A percentile compares a stretch with the other conserved stretches of the same genome.
phyloP scores from a whole-genome alignment of 2,113 vertebrate species.

The Camelus dromedarius region DNA sequence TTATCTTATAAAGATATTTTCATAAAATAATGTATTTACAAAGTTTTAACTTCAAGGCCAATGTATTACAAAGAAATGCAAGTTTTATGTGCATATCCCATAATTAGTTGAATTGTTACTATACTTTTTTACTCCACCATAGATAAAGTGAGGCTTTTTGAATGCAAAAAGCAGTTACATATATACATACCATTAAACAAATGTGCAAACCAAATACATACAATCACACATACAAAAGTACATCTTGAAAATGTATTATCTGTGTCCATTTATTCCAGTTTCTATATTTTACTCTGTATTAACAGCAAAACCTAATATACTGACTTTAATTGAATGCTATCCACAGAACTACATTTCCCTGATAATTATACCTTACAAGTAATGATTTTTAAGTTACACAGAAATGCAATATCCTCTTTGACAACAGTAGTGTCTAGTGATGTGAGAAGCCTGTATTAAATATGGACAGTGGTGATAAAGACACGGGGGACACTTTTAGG shows the following conservation, averaged over 20 bases:
- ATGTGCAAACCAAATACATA: not conserved
- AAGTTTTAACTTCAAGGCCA: slow-evolving; percentile 7
- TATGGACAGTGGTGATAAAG: not conserved
- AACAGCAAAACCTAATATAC: not conserved
- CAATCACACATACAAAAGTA: not conserved
- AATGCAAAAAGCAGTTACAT: not conserved
- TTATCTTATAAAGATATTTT: not conserved
- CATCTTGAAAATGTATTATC: not conserved
- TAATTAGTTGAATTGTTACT: not conserved
- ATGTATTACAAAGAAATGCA: not conserved
- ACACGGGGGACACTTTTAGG: not conserved
- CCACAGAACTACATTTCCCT: not conserved
- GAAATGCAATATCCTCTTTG: not conserved
- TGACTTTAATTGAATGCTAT: not conserved
- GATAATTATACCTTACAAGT: not conserved
- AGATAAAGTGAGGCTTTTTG: not conserved
- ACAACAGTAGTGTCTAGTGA: not conserved
- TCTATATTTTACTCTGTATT: not conserved
- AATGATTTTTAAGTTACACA: not conserved
- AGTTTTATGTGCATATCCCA: not conserved
- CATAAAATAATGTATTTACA: not conserved
- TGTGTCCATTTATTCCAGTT: not conserved
- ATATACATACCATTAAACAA: not conserved
- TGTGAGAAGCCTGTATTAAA: not conserved
- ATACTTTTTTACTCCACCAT: not conserved